phyloP scores from a whole-genome alignment of 2,797 vertebrate genomes.

The Peromyscus melanophrys region DNA sequence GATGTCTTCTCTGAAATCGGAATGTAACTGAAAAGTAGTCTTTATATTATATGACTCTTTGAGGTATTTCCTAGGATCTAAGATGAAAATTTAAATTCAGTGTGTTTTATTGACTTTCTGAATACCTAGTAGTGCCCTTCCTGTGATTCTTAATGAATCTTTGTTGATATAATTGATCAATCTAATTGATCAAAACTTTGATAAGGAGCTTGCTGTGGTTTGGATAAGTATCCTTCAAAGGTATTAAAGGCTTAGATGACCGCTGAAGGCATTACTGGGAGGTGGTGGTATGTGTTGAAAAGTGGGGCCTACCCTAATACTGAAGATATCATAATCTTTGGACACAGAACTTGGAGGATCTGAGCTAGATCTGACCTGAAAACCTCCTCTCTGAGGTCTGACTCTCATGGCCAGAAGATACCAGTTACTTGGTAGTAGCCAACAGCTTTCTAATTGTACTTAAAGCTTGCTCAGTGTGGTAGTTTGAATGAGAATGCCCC shows the following conservation, averaged over 20 bases:
- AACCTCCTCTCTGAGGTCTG: neutral
- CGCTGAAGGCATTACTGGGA: too few relatives aligned
- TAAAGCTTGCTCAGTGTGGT: neutral
- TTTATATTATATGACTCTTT: neutral
- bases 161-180: neutral
- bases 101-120: conserved; percentile 20
- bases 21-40: neutral
- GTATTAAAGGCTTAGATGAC: neutral
- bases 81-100: conserved; percentile 28
- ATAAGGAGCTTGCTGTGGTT: neutral
- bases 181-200: neutral
- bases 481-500: neutral
- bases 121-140: neutral
- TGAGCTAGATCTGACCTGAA: neutral
- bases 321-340: neutral
- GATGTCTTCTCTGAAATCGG: neutral
- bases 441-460: neutral
- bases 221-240: neutral
- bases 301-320: neutral
- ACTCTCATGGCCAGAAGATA: neutral
- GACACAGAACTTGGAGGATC: neutral
- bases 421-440: neutral
- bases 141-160: neutral
- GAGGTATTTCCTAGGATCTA: neutral
- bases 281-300: neutral